Base-by-base conservation (phyloP, 2,888 invertebrate genomes). In the Leptinotarsa juncta region DNA sequence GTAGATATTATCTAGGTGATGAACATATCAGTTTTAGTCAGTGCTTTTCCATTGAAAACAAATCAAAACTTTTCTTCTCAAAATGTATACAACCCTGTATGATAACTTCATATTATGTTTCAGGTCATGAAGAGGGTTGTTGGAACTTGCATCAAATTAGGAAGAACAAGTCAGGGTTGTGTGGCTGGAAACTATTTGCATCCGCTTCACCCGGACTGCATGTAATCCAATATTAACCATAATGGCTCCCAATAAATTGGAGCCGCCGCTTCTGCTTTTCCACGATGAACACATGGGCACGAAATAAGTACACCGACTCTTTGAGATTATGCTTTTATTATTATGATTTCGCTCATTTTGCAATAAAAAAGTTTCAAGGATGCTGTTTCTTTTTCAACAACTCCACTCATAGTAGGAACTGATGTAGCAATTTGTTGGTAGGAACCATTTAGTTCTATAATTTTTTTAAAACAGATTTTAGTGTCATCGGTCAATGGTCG, bases 121-220 rank as follows among this genome's bases (percentile, higher is more conserved):
- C 74, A 85, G 83, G 86, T 87, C 72, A 85, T 86, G 82, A 88
- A 87, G 80, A 82, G 85, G 73, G 85, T 86, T 42, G 81, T 84
- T 48, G 89, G 89, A 49, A 86, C 84, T 23, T 89, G 89, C 76
- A 81, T 87, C 71, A 87, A 87, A 81, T 78, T 89, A 50, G 87
- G 88, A 15, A 82, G 84, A 67, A 85, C 82, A 49, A 80, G 86
- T 4, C 84, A 83, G 51, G 89, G 87, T 23, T 89, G 89, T 78
- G 87, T 88, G 26, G 86, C 88, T 48, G 88, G 87, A 57, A 87
- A 87, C 73, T 88, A 88, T 81, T 80, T 89, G 72, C 86, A 88
- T 78, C 87, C 88, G 15, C 86, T 88, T 72, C 88, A 89, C 79
- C 87, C 87, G 0, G 87, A 88, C 55, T 89, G 89, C 76, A 84